Percentiles rank a stretch among this genome's conserved stretches.
Conservation (phyloP, 2,888 invertebrate species). For the Ferdinandea cuprea region DNA sequence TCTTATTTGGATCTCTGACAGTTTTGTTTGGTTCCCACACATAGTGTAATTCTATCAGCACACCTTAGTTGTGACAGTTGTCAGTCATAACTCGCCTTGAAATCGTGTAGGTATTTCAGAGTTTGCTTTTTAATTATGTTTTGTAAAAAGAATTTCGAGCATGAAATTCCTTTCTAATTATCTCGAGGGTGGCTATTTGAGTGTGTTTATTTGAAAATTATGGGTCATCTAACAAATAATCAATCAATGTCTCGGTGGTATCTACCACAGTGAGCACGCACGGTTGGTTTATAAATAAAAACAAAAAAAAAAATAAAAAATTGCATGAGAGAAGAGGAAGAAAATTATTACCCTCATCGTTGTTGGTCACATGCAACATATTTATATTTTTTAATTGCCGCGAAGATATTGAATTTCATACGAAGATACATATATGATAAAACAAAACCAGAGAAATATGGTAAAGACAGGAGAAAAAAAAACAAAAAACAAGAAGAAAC, state of each 20-base stretch:
- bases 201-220: slow-evolving; percentile 57
- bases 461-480: not conserved
- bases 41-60: slow-evolving; percentile 15
- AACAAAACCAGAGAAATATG: slow-evolving; percentile 15
- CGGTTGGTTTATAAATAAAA: slow-evolving; percentile 14
- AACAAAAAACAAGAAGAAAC: slow-evolving; percentile 25
- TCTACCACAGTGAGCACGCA: not conserved
- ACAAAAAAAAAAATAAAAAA: too few relatives aligned
- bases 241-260: slow-evolving; percentile 60
- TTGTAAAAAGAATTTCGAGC: slow-evolving; percentile 18
- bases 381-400: slow-evolving; percentile 40
- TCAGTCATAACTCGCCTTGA: slow-evolving; percentile 48
- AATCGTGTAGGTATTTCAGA: not conserved
- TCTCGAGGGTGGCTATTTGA: slow-evolving; percentile 58
- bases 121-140: slow-evolving; percentile 1
- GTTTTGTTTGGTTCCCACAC: slow-evolving; percentile 51
- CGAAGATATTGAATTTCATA: slow-evolving; percentile 58
- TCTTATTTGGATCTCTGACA: slow-evolving; percentile 43
- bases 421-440: slow-evolving; percentile 38
- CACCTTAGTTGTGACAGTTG: slow-evolving; percentile 67
- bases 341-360: slow-evolving; percentile 57
- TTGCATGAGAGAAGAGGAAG: slow-evolving; percentile 30
- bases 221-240: slow-evolving; percentile 52
- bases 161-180: slow-evolving; percentile 23
- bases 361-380: slow-evolving; percentile 34